Conservation (phyloP, 2,888 invertebrate species). For the Melikaiella ostensackeni region DNA sequence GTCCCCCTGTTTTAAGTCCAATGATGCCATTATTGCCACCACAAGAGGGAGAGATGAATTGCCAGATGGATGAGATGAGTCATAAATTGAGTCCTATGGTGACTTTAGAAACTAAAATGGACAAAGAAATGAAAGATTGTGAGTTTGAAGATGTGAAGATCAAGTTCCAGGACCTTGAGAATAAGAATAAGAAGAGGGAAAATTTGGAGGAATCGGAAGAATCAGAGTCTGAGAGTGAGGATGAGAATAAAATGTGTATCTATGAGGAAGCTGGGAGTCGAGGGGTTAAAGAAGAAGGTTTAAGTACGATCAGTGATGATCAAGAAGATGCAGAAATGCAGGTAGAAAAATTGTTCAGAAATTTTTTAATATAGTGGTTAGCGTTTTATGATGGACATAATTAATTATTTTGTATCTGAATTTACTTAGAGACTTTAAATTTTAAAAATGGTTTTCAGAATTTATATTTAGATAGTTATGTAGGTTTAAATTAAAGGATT, state of each 20-base stretch:
- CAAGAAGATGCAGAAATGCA: constrained; percentile 35
- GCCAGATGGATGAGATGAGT: constrained; percentile 45
- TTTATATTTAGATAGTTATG: no score
- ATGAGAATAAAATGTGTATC: constrained; percentile 29
- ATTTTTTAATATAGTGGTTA: not conserved
- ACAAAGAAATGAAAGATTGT: constrained; percentile 1
- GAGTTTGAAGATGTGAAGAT: not conserved
- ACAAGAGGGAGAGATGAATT: constrained; percentile 47
- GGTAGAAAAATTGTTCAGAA: not conserved
- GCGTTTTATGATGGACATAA: no score
- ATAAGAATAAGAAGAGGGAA: not conserved
- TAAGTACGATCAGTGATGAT: constrained; percentile 9
- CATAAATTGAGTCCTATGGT: constrained; percentile 64
- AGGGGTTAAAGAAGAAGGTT: not conserved
- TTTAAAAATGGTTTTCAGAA: no score
- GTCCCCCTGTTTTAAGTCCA: constrained; percentile 72
- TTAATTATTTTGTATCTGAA: no score
- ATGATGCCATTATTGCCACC: constrained; percentile 68
- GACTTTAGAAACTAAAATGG: constrained; percentile 47
- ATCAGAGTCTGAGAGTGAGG: constrained; percentile 30
- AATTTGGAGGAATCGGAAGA: constrained; percentile 44
- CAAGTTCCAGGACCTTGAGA: not conserved
- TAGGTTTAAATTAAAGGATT: no score
- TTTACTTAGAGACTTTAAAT: no score
- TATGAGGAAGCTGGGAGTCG: not conserved